Evolutionary conservation across 64 coral and sea anemone species (phyloP).

Genomic region (Porites lutea): DNA sequence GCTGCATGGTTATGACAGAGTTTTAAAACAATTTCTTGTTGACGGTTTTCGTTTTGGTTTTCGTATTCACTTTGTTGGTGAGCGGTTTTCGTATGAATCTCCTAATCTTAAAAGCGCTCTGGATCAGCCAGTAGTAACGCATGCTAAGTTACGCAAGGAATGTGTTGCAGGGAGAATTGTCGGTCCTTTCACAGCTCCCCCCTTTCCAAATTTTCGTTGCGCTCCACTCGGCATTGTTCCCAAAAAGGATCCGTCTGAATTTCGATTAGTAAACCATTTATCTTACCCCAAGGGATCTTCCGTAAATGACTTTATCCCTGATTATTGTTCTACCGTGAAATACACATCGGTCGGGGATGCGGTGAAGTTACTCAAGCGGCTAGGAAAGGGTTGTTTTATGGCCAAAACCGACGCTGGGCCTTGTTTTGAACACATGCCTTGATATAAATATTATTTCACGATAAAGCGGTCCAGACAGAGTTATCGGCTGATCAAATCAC

Average conservation of each 20-base stretch:
- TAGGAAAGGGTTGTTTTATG: slow-evolving; percentile 19
- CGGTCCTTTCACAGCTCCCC: too few relatives aligned
- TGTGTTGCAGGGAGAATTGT: background rate
- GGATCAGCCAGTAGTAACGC: background rate
- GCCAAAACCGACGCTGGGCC: background rate
- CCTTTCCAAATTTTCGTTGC: too few relatives aligned
- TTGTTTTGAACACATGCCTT: too few relatives aligned
- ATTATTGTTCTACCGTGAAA: slow-evolving; percentile 8
- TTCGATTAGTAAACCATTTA: too few relatives aligned
- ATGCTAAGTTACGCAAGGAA: background rate
- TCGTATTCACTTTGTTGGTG: too few relatives aligned
- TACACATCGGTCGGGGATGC: slow-evolving; percentile 35
- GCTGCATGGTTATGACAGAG: background rate
- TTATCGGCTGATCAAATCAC: background rate
- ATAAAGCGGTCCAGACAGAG: slow-evolving; percentile 21
- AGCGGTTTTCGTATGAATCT: too few relatives aligned
- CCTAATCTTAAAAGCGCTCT: too few relatives aligned
- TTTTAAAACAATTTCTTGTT: too few relatives aligned
- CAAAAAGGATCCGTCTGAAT: too few relatives aligned
- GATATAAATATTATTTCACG: slow-evolving; percentile 3
- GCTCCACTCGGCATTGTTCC: too few relatives aligned
- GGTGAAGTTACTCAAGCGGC: background rate
- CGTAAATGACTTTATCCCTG: slow-evolving; percentile 34
- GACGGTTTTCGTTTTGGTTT: too few relatives aligned
- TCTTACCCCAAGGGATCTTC: background rate